A percentile compares a stretch with the other conserved stretches of the same genome.
These are phyloP conservation scores for Saturnia japonica DNA, from an alignment of 2,888 invertebrate genomes.

Conservation along the genomic window DNA sequence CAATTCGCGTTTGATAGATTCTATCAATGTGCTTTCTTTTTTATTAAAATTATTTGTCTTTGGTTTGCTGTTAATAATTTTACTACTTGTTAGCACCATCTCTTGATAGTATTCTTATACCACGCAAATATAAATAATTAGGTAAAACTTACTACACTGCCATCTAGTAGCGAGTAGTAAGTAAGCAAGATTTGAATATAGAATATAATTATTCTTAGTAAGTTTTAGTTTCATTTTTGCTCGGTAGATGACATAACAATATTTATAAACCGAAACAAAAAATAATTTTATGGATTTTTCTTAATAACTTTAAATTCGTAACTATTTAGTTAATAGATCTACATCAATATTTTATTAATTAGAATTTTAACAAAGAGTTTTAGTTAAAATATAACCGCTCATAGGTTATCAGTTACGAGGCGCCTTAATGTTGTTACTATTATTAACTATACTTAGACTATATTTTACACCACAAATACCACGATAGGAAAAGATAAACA, in stretches of 20 bases:
- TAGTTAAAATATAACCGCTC: background rate
- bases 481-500: conserved; percentile 19
- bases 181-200: background rate
- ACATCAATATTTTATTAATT: background rate
- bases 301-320: background rate
- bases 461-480: conserved; percentile 8
- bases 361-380: background rate
- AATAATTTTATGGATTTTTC: background rate
- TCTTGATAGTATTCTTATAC: conserved; percentile 24
- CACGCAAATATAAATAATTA: background rate
- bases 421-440: conserved; percentile 8
- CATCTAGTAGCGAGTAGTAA: conserved; percentile 32
- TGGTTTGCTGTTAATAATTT: background rate
- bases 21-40: background rate
- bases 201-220: no score
- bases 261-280: background rate
- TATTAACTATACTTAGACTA: conserved; percentile 1
- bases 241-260: conserved; percentile 39
- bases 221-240: conserved; percentile 29
- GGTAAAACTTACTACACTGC: conserved; percentile 18
- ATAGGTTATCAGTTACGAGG: conserved; percentile 17
- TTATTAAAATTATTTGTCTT: background rate
- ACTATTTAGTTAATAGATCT: background rate
- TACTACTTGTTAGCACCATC: conserved; percentile 38
- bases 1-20: background rate